Conservation (phyloP, 2,888 invertebrate species). For the Trissonchulus latispiculum region DNA sequence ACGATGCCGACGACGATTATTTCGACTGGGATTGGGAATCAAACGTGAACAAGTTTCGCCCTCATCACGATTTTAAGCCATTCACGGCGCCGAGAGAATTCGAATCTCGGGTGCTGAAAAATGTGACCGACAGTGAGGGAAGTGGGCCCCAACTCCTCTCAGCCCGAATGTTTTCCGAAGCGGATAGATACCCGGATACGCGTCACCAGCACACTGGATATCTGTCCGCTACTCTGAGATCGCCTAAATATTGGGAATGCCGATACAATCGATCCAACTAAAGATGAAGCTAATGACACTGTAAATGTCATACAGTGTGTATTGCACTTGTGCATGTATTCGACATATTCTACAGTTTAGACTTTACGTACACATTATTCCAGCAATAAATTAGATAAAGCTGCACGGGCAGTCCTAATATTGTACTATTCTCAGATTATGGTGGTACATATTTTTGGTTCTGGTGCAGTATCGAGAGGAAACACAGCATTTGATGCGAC, state of each 20-base stretch:
- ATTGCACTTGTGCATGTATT: too few species aligned
- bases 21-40: background rate
- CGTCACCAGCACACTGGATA: background rate
- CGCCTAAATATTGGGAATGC: background rate
- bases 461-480: too few species aligned
- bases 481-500: too few species aligned
- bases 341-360: too few species aligned
- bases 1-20: background rate
- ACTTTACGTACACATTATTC: too few species aligned
- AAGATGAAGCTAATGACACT: too few species aligned
- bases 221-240: background rate
- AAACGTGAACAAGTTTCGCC: background rate
- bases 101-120: background rate
- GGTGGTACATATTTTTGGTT: too few species aligned
- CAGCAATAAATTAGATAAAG: too few species aligned
- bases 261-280: too few species aligned
- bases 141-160: background rate
- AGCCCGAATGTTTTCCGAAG: background rate
- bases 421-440: too few species aligned
- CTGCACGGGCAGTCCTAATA: too few species aligned
- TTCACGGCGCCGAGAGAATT: background rate
- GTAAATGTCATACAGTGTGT: too few species aligned
- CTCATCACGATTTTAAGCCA: background rate
- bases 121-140: background rate
- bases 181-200: background rate